These are phyloP conservation scores for Piezodorus guildinii DNA, from an alignment of 1,140 invertebrate species.

Conservation along the genomic window DNA sequence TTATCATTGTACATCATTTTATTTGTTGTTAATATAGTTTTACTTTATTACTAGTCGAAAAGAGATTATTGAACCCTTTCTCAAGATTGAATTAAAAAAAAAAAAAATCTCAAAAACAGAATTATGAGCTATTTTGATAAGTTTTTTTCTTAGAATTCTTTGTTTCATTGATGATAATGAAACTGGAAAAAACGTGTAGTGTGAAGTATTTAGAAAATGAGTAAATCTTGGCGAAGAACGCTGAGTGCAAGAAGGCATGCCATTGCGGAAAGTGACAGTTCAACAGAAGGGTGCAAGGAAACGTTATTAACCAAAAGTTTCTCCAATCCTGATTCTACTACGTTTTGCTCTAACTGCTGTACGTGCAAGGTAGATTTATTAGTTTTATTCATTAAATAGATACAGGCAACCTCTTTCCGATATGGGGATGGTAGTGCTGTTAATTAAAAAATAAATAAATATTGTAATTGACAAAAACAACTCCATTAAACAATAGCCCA, in stretches of 20 bases:
- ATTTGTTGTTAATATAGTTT: conserved; percentile 24
- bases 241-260: conserved; percentile 7
- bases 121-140: no score
- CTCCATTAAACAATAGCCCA: no score
- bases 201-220: no score
- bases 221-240: not conserved
- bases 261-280: conserved; percentile 13
- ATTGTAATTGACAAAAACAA: no score
- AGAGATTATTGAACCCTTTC: not conserved
- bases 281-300: not conserved
- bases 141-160: no score
- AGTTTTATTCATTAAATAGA: no score
- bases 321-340: not conserved
- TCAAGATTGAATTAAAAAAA: not conserved
- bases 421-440: no score
- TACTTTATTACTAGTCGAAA: conserved; percentile 17
- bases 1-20: conserved; percentile 19
- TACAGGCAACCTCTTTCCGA: no score
- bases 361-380: not conserved
- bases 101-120: no score
- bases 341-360: not conserved
- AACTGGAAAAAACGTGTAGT: no score
- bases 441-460: no score
- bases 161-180: no score
- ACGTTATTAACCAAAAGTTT: not conserved